These are phyloP conservation scores for Sphenodon punctatus DNA, from an alignment of 2,797 vertebrate genomes.

Conservation along the genomic window DNA sequence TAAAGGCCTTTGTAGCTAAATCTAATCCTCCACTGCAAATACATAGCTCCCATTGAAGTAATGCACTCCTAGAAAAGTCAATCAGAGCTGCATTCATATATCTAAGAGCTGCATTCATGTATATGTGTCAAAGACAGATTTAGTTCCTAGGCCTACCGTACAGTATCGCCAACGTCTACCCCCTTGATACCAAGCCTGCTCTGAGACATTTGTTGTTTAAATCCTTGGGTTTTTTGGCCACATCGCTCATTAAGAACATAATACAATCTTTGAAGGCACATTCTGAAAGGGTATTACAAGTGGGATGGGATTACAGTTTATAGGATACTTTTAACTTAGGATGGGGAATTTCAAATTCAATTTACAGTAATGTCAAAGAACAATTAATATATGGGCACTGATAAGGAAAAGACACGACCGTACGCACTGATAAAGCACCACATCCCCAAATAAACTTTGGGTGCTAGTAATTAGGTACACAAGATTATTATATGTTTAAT, in stretches of 20 bases:
- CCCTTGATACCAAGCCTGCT: constrained; percentile 43
- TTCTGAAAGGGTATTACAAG: constrained; percentile 66
- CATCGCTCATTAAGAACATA: constrained; percentile 69
- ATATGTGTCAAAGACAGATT: constrained; percentile 43
- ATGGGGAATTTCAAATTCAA: constrained; percentile 76
- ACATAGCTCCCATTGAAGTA: constrained; percentile 34
- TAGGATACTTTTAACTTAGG: constrained; percentile 68
- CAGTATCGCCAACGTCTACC: constrained; percentile 38
- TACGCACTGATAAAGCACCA: constrained; percentile 69
- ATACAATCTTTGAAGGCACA: constrained; percentile 59
- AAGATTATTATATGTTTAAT: constrained; percentile 84
- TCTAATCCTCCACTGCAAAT: constrained; percentile 32
- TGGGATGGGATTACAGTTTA: constrained; percentile 63
- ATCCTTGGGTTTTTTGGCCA: constrained; percentile 51
- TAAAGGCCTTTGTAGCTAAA: constrained; percentile 47
- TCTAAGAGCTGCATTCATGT: constrained; percentile 27
- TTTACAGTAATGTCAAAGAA: constrained; percentile 78
- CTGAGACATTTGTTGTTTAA: constrained; percentile 63
- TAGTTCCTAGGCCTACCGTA: constrained; percentile 10
- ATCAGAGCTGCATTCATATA: constrained; percentile 31
- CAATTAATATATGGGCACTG: constrained; percentile 73
- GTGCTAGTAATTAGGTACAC: constrained; percentile 78
- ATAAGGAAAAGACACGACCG: constrained; percentile 68
- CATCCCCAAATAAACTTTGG: constrained; percentile 82
- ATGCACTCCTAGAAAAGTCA: constrained; percentile 44